Base-by-base conservation (phyloP, 2,888 invertebrate genomes). In the Netelia fuscicornis region DNA sequence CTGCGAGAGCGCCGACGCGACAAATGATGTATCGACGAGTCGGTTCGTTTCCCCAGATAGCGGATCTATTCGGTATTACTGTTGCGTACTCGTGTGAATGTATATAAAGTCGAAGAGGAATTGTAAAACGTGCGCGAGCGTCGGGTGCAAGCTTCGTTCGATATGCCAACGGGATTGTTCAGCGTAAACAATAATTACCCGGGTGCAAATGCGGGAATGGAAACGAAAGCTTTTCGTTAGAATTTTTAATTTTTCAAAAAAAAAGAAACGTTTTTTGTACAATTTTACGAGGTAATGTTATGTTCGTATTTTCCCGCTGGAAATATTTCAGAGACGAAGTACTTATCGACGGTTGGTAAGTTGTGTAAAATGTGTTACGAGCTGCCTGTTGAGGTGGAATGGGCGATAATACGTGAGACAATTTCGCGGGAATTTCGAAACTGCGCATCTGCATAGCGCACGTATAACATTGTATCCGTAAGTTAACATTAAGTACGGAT, bases 31-130 rank as follows among this genome's bases (percentile, higher is more conserved):
- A 91, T 91, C 88, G 86, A 83, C 87, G 84, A 86, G 89, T 89
- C 88, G 89, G 89, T 91, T 90, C 89, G 89, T 91, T 91, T 91
- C 88, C 89, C 86, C 88, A 91, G 92, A 91, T 91, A 92, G 89
- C 87, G 87, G 90, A 91, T 92, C 92, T 91, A 88, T 89, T 89
- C 86, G 87, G 86, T 76, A 67, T 76, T 42, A 44, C 67, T 23
- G 62, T 42, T 65, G 67, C 76, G 42, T 67, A 8, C 58, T 65
- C 56, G 56, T 65, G 54, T 44, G 44, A 58, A 65, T 44, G 23
- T 48, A 48, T 64, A 64, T 64, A 75, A 76, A 37, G 44, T 76
- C 65, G 25, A 9, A 37, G 65, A 30, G 64, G 42, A 76, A 76
- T 76, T 25, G 37, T 37, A 74, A 74, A 60, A 74, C 60, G 44